A percentile compares a stretch with the other conserved stretches of the same genome.
Evolutionary conservation across 2,797 vertebrate genomes (phyloP).

Genomic region (Alcedo atthis): DNA sequence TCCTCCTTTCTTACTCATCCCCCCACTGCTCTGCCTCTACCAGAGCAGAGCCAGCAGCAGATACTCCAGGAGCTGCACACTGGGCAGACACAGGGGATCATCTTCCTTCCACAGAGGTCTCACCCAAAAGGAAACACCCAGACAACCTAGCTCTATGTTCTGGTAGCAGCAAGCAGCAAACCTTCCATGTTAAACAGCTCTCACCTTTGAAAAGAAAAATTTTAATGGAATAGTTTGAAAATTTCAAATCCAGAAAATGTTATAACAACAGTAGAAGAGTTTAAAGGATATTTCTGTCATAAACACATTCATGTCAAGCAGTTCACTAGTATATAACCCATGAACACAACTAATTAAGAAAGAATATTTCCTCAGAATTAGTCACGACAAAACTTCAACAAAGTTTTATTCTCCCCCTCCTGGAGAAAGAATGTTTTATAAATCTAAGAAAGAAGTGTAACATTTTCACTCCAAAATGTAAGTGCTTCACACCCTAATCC

Average conservation of each 20-base stretch:
- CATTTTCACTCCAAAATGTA: neutral
- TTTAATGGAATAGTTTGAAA: neutral
- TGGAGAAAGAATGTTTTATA: neutral
- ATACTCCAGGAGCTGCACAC: conserved; percentile 44
- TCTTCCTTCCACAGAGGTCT: conserved; percentile 1
- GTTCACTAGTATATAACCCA: neutral
- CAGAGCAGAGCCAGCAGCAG: conserved; percentile 39
- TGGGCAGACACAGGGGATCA: conserved; percentile 18
- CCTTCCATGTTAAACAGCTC: neutral
- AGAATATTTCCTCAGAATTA: neutral
- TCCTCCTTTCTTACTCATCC: neutral
- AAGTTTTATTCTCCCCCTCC: neutral
- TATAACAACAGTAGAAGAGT: neutral
- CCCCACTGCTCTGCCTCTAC: neutral
- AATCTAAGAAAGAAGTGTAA: neutral
- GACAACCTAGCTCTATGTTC: neutral
- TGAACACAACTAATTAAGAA: neutral
- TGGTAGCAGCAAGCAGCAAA: conserved; percentile 7
- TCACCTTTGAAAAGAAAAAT: neutral
- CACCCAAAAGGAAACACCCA: conserved; percentile 22
- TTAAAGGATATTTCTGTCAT: neutral
- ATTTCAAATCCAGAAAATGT: neutral
- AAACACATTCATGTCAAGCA: neutral
- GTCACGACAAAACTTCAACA: neutral
- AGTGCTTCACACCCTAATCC: neutral